These are phyloP conservation scores for Camponotus vicinus DNA, from an alignment of 1,140 invertebrate species.

Conservation along the genomic window DNA sequence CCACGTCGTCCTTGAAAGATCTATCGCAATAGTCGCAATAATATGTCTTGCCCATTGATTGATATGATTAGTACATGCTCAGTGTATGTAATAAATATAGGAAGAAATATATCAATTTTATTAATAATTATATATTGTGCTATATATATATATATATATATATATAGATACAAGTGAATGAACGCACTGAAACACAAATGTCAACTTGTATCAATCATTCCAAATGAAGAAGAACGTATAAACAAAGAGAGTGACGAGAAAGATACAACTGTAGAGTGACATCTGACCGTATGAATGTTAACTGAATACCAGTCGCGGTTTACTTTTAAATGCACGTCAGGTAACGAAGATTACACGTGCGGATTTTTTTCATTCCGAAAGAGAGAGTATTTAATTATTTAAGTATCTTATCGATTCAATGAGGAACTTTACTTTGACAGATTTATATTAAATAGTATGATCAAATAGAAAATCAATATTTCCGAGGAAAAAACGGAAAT, in stretches of 20 bases:
- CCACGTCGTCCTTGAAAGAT: conserved; percentile 88
- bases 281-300: conserved; percentile 8
- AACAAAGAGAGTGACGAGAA: background rate
- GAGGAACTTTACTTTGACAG: background rate
- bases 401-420: background rate
- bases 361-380: background rate
- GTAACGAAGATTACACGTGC: background rate
- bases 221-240: background rate
- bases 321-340: background rate
- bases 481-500: background rate
- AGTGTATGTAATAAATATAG: background rate
- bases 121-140: background rate
- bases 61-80: background rate
- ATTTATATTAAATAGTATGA: conserved; percentile 1
- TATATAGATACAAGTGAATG: background rate
- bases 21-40: conserved; percentile 91
- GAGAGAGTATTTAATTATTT: background rate
- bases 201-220: background rate
- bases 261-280: conserved; percentile 4
- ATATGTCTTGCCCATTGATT: conserved; percentile 88
- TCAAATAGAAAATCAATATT: background rate
- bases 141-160: too few species aligned
- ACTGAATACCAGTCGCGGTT: background rate
- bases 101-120: background rate
- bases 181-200: background rate